A percentile compares a stretch with the other conserved stretches of the same genome.
phyloP scores from a whole-genome alignment of 2,888 invertebrate genomes.

The Synergus gifuensis region DNA sequence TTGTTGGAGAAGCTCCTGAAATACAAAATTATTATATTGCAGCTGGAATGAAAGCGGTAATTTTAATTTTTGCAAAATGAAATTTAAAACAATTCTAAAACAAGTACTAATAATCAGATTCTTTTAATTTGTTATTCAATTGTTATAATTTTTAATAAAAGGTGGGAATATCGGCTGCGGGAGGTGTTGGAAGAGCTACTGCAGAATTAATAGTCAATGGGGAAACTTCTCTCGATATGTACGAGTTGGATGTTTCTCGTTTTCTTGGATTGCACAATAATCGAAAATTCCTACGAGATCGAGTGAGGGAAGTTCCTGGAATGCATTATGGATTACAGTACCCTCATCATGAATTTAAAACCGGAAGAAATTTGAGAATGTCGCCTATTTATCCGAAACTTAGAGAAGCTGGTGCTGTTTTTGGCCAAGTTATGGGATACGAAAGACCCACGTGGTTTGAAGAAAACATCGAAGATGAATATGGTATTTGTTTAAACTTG shows the following conservation, averaged over 20 bases:
- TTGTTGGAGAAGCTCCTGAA: constrained; percentile 96
- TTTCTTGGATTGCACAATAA: constrained; percentile 97
- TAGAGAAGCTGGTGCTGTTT: constrained; percentile 94
- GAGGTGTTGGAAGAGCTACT: constrained; percentile 95
- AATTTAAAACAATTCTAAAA: too few relatives aligned
- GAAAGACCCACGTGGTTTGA: constrained; percentile 97
- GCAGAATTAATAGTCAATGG: constrained; percentile 93
- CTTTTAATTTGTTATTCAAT: not conserved
- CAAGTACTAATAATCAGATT: not conserved
- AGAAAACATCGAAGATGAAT: constrained; percentile 77
- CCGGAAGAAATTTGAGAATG: constrained; percentile 93
- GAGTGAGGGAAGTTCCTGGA: constrained; percentile 95
- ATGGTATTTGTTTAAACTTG: constrained; percentile 5
- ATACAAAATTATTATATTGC: constrained; percentile 85
- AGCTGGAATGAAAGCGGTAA: constrained; percentile 94
- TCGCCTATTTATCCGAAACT: constrained; percentile 97
- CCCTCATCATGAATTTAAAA: constrained; percentile 91
- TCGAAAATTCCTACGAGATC: constrained; percentile 92
- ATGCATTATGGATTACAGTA: constrained; percentile 90
- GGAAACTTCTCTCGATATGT: constrained; percentile 89
- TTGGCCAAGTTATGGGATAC: constrained; percentile 98
- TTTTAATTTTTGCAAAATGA: not conserved
- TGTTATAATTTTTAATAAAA: constrained; percentile 48
- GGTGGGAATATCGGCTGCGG: constrained; percentile 96
- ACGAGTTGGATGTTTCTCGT: constrained; percentile 92